Percentiles rank a stretch among this genome's conserved stretches.
phyloP scores from a whole-genome alignment of 1,140 invertebrate genomes.

The Saccostrea glomerata region DNA sequence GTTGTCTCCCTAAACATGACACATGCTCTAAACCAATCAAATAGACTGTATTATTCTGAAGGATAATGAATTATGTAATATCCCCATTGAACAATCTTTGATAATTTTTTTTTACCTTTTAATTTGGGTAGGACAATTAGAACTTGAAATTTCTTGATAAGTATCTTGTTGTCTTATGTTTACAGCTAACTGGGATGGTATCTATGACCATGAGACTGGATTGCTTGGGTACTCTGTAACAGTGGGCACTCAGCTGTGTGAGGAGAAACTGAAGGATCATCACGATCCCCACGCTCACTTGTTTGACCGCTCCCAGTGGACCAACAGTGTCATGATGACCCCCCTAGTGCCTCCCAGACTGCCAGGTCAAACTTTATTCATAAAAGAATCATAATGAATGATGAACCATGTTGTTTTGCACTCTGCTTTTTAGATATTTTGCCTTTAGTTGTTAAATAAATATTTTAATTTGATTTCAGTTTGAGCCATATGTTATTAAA shows the following conservation, averaged over 20 bases:
- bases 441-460: neutral
- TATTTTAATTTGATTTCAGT: neutral
- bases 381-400: neutral
- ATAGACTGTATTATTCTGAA: too few species aligned
- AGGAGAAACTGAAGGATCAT: slow-evolving; percentile 61
- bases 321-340: slow-evolving; percentile 58
- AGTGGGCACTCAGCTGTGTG: slow-evolving; percentile 60
- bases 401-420: neutral
- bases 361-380: slow-evolving; percentile 26
- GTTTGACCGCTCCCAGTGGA: slow-evolving; percentile 67
- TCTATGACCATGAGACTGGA: slow-evolving; percentile 66
- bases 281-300: slow-evolving; percentile 67
- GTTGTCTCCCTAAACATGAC: too few species aligned
- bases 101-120: too few species aligned
- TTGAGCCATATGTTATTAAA: neutral
- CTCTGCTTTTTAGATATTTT: neutral
- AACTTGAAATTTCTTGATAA: neutral
- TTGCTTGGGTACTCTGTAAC: slow-evolving; percentile 66
- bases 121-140: too few species aligned
- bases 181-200: slow-evolving; percentile 69
- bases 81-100: too few species aligned
- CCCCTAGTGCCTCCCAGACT: slow-evolving; percentile 31
- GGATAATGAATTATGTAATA: too few species aligned
- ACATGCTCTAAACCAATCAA: too few species aligned
- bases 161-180: neutral